A percentile compares a stretch with the other conserved stretches of the same genome.
phyloP scores from a whole-genome alignment of 2,797 vertebrate genomes.

The Iguana delicatissima region DNA sequence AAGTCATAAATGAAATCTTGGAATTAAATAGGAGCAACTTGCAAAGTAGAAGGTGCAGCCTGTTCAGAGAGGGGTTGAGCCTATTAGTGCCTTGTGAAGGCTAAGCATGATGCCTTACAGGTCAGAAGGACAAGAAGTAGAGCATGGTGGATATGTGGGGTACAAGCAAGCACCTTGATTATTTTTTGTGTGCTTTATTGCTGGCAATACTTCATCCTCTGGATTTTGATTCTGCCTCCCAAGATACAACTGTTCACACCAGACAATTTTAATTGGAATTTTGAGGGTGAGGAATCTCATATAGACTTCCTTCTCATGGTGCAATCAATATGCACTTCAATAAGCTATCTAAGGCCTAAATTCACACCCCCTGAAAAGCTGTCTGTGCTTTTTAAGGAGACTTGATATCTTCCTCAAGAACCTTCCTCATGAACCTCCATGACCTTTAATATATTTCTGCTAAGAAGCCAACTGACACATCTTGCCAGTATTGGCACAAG shows the following conservation, averaged over 20 bases:
- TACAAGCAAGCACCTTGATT: neutral
- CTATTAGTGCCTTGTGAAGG: neutral
- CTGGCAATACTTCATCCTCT: neutral
- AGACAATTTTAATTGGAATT: neutral
- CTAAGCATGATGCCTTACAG: neutral
- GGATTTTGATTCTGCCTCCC: neutral
- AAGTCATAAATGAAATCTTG: neutral
- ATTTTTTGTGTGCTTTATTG: neutral
- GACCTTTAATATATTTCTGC: neutral
- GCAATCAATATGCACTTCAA: neutral
- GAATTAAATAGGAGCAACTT: neutral
- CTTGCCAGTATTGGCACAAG: neutral
- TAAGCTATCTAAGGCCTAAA: no score
- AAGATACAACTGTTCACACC: neutral
- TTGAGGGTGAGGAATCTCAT: no score
- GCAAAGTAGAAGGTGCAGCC: neutral
- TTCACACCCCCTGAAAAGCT: neutral
- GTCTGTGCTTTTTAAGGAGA: neutral
- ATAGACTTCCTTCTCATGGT: neutral
- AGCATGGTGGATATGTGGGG: neutral
- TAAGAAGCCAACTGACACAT: neutral
- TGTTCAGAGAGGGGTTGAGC: neutral
- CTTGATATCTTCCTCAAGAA: neutral
- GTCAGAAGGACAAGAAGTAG: neutral
- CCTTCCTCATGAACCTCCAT: no score